phyloP scores from a whole-genome alignment of 2,113 vertebrate genomes.

The Microtus ochrogaster region DNA sequence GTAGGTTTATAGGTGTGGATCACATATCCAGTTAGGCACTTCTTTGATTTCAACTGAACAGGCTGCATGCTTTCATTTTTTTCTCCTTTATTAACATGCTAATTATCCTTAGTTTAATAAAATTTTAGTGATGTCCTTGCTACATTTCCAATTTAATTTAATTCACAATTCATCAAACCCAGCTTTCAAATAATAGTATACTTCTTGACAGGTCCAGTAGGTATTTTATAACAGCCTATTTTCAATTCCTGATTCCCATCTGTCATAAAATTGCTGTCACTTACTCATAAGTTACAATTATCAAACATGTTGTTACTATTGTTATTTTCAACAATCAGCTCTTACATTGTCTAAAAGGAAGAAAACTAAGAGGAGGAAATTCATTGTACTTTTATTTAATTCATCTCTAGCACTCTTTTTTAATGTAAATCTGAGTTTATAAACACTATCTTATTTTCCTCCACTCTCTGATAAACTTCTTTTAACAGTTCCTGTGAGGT shows the following conservation, averaged over 20 bases:
- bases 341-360: not conserved
- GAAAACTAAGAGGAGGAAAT: not conserved
- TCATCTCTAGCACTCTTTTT: not conserved
- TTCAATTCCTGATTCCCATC: not conserved
- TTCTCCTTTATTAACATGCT: not conserved
- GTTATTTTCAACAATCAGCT: not conserved
- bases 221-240: not conserved
- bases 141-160: conserved; percentile 1
- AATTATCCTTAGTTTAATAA: not conserved
- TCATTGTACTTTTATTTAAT: not conserved
- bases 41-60: not conserved
- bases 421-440: conserved; percentile 18
- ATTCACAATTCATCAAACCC: not conserved
- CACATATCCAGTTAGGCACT: not conserved
- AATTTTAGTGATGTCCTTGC: conserved; percentile 1
- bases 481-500: not conserved
- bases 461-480: not conserved
- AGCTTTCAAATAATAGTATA: not conserved
- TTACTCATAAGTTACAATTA: not conserved
- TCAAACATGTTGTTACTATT: conserved; percentile 9
- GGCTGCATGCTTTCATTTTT: not conserved
- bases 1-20: not conserved
- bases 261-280: not conserved
- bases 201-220: not conserved
- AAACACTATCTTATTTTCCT: not conserved